Percentiles rank a stretch among this genome's conserved stretches.
Evolutionary conservation across 2,113 vertebrate species (phyloP).

Genomic region (Otocyon megalotis): DNA sequence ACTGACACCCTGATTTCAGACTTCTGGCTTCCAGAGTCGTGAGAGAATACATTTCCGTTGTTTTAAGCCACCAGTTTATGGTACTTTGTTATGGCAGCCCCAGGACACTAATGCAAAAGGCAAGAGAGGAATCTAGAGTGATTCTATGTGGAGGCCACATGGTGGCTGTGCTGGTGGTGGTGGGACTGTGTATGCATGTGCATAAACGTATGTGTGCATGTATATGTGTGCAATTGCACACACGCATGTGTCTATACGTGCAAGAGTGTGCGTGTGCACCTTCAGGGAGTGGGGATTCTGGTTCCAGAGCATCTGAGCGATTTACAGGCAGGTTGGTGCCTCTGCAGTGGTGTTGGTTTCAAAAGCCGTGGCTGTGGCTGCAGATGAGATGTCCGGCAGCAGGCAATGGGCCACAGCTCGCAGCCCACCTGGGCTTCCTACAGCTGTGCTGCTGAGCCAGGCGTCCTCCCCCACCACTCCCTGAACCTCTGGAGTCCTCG

Average conservation of each 20-base stretch:
- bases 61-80: neutral
- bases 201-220: neutral
- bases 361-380: neutral
- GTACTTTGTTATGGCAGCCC: neutral
- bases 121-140: neutral
- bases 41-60: neutral
- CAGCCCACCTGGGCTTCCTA: neutral
- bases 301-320: neutral
- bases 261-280: neutral
- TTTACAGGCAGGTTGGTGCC: neutral
- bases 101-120: neutral
- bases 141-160: rapidly evolving
- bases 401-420: neutral
- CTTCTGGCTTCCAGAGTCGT: neutral
- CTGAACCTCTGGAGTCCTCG: neutral
- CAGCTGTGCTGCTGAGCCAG: neutral
- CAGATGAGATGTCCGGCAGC: neutral
- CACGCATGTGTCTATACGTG: rapidly evolving
- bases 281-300: neutral
- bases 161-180: neutral
- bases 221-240: too few species aligned
- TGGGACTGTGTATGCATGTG: neutral
- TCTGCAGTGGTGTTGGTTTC: neutral
- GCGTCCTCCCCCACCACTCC: too few species aligned
- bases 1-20: too few species aligned